Base-by-base conservation (phyloP, 2,888 invertebrate genomes). In the Sicus ferrugineus region DNA sequence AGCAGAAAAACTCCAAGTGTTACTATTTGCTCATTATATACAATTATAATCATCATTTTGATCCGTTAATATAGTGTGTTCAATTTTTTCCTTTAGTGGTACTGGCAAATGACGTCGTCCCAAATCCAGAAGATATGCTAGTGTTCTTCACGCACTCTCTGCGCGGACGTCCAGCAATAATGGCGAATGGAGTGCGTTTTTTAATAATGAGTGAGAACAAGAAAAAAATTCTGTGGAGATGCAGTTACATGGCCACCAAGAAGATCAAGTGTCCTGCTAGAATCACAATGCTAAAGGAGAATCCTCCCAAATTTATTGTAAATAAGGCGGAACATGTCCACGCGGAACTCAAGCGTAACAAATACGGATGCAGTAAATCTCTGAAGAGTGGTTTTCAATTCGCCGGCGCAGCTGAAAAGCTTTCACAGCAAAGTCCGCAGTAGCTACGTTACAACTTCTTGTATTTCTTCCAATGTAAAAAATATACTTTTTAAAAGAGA, bases 151-250 rank as follows among this genome's bases (percentile, higher is more conserved):
- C 85, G 0, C 83, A 84, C 73, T 85, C 85, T 4, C 73, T 85
- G 28, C 81, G 85, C 52, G 85, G 85, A 11, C 81, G 85, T 3
- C 85, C 85, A 0, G 85, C 85, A 11, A 86, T 86, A n/a, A 82
- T 85, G 80, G 85, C 85, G 42, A 84, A 86, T 69, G 85, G 84
- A 67, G 79, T 85, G n/a, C 80, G 85, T 16, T 86, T 85, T 70
- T 77, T 86, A 9, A 79, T 85, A n/a, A 86, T 86, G 85, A 86
- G 84, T 71, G 85, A 86, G 74, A 85, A 85, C 73, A 82, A 81
- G 69, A 84, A 83, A 76, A 85, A 84, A 75, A 84, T 85, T 4
- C 73, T 85, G 28, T 86, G 85, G 85, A 82, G 85, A 23, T 86
- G 85, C 75, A 85, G 85, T 61, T 84, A 82, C 14, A 86, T 86